Percentiles rank a stretch among this genome's conserved stretches.
phyloP scores from a whole-genome alignment of 2,888 invertebrate species.

The Acrocera orbiculus region DNA sequence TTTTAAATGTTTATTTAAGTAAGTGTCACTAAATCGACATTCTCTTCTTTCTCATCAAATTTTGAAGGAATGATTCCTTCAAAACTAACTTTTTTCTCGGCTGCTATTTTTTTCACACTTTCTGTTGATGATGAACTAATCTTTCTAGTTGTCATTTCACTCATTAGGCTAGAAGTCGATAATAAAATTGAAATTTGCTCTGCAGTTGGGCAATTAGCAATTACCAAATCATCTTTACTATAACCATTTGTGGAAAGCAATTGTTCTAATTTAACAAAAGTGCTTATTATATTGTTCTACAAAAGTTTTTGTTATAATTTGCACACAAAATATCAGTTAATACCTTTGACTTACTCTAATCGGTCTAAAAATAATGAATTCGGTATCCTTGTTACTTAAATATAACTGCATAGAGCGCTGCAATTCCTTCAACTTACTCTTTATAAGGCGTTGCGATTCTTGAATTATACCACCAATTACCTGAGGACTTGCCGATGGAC shows the following conservation, averaged over 20 bases:
- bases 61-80: too few relatives aligned
- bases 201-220: slow-evolving; percentile 79
- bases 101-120: slow-evolving; percentile 8
- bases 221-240: slow-evolving; percentile 58
- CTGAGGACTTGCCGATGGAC: slow-evolving; percentile 51
- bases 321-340: background rate
- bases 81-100: slow-evolving; percentile 17
- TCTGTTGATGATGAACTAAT: background rate
- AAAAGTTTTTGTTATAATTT: slow-evolving; percentile 1
- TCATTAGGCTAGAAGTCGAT: slow-evolving; percentile 55
- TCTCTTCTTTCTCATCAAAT: too few relatives aligned
- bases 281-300: slow-evolving; percentile 73
- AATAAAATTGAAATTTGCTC: slow-evolving; percentile 85
- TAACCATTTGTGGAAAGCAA: slow-evolving; percentile 57
- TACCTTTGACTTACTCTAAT: slow-evolving; percentile 48
- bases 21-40: too few relatives aligned
- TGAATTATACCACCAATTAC: slow-evolving; percentile 53
- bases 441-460: slow-evolving; percentile 62
- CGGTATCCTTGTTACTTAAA: slow-evolving; percentile 89
- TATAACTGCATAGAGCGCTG: slow-evolving; percentile 89
- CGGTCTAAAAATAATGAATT: slow-evolving; percentile 88
- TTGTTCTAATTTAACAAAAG: slow-evolving; percentile 72
- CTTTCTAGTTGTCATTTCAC: background rate
- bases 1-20: too few relatives aligned
- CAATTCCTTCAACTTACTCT: slow-evolving; percentile 57